phyloP scores from a whole-genome alignment of 1,140 invertebrate genomes.

The Aradophagus sp. region DNA sequence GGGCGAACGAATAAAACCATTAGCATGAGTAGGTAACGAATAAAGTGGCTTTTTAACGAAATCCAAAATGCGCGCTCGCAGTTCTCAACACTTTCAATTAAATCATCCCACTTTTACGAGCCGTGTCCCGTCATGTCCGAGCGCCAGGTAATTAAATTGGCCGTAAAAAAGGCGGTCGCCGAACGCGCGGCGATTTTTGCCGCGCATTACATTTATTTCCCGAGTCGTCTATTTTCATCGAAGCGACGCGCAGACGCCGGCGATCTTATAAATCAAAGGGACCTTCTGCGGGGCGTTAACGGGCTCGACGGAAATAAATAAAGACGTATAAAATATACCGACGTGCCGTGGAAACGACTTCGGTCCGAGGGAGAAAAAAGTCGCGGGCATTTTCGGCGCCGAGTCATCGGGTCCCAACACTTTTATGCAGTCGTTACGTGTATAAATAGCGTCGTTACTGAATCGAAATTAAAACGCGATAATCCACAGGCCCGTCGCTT shows the following conservation, averaged over 20 bases:
- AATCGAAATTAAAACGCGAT: slow-evolving; percentile 27
- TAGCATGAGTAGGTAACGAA: too few relatives aligned
- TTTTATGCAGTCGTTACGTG: slow-evolving; percentile 25
- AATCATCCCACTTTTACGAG: slow-evolving; percentile 26
- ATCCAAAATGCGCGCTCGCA: slow-evolving; percentile 1
- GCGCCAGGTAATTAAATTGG: too few relatives aligned
- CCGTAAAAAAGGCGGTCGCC: too few relatives aligned
- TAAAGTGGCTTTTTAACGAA: too few relatives aligned
- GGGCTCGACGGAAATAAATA: slow-evolving; percentile 45
- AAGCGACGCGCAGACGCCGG: slow-evolving; percentile 42
- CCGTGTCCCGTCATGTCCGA: not conserved
- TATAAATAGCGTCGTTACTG: slow-evolving; percentile 30
- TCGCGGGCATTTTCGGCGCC: slow-evolving; percentile 33
- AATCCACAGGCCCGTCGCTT: too few relatives aligned
- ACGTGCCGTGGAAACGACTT: slow-evolving; percentile 19
- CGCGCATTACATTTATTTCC: slow-evolving; percentile 18
- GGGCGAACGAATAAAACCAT: too few relatives aligned
- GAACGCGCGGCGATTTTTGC: too few relatives aligned
- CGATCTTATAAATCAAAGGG: slow-evolving; percentile 45
- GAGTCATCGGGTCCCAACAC: slow-evolving; percentile 15
- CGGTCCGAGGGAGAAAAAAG: slow-evolving; percentile 6
- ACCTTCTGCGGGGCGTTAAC: slow-evolving; percentile 45
- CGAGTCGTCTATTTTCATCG: slow-evolving; percentile 32
- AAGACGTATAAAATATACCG: slow-evolving; percentile 45
- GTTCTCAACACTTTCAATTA: slow-evolving; percentile 34